A percentile compares a stretch with the other conserved stretches of the same genome.
Conservation (phyloP, 2,888 invertebrate species). For the Augiades crinisus region DNA sequence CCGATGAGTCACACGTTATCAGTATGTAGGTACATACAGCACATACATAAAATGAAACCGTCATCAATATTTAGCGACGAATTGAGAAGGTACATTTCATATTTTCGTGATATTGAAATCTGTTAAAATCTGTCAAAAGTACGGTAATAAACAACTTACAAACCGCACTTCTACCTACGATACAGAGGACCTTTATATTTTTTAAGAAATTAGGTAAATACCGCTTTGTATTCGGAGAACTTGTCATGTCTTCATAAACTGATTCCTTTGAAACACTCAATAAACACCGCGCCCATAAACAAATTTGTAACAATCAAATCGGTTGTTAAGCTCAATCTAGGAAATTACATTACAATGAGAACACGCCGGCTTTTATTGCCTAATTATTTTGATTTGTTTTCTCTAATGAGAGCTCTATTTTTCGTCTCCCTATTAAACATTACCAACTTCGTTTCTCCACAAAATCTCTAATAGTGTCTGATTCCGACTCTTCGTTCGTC, state of each 20-base stretch:
- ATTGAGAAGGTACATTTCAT: too few relatives aligned
- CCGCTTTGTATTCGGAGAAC: constrained; percentile 1
- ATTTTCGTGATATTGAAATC: too few relatives aligned
- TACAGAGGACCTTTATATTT: too few relatives aligned
- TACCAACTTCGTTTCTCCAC: constrained; percentile 29
- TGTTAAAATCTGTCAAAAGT: too few relatives aligned
- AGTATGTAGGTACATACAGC: too few relatives aligned
- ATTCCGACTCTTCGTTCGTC: constrained; percentile 33
- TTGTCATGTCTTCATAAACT: constrained; percentile 14
- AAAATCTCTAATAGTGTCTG: constrained; percentile 5
- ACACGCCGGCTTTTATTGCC: constrained; percentile 65
- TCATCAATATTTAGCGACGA: too few relatives aligned
- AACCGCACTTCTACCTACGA: too few relatives aligned
- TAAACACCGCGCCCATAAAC: constrained; percentile 48
- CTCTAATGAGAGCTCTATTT: constrained; percentile 64
- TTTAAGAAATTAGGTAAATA: too few relatives aligned
- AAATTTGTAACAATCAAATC: constrained; percentile 74
- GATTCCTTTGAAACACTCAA: constrained; percentile 21
- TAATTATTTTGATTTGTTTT: constrained; percentile 79
- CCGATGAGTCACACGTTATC: too few relatives aligned
- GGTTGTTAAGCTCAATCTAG: constrained; percentile 66
- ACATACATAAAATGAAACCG: too few relatives aligned
- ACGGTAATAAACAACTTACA: too few relatives aligned
- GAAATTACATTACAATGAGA: constrained; percentile 64
- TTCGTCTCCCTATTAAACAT: constrained; percentile 51